phyloP scores from a whole-genome alignment of 1,140 invertebrate species.

The Dryas iulia region DNA sequence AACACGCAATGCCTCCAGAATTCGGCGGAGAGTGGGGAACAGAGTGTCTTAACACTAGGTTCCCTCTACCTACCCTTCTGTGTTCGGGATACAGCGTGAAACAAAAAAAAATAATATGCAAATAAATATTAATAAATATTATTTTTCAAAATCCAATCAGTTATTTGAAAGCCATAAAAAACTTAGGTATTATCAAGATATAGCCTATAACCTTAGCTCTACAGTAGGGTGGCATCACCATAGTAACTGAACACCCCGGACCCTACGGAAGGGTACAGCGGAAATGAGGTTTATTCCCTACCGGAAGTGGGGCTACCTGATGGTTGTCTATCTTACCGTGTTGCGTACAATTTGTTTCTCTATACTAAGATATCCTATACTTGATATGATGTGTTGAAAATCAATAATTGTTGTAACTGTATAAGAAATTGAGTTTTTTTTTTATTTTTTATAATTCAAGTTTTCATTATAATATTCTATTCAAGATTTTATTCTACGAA shows the following conservation, averaged over 20 bases:
- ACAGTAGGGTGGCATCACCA: constrained; percentile 29
- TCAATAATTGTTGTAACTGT: background rate
- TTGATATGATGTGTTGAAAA: background rate
- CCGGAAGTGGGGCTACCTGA: constrained; percentile 40
- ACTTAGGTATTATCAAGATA: constrained; percentile 10
- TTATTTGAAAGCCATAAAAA: background rate
- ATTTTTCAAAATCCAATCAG: background rate
- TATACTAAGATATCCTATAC: constrained; percentile 2
- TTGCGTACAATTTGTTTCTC: constrained; percentile 21
- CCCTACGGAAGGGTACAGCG: constrained; percentile 44
- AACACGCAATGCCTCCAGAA: too few species aligned
- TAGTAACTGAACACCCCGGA: constrained; percentile 36
- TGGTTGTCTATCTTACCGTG: constrained; percentile 25
- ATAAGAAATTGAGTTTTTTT: background rate
- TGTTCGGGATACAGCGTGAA: background rate
- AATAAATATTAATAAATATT: background rate
- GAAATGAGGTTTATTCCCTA: constrained; percentile 46
- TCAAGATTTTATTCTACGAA: too few species aligned
- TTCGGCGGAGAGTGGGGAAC: too few species aligned
- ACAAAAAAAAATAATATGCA: background rate
- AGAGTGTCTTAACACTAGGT: background rate
- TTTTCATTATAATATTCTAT: too few species aligned
- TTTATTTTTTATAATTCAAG: background rate
- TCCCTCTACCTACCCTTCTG: background rate
- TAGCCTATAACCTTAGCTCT: background rate